Conservation (phyloP, 2,113 vertebrate genomes). For the Plectropomus leopardus region DNA sequence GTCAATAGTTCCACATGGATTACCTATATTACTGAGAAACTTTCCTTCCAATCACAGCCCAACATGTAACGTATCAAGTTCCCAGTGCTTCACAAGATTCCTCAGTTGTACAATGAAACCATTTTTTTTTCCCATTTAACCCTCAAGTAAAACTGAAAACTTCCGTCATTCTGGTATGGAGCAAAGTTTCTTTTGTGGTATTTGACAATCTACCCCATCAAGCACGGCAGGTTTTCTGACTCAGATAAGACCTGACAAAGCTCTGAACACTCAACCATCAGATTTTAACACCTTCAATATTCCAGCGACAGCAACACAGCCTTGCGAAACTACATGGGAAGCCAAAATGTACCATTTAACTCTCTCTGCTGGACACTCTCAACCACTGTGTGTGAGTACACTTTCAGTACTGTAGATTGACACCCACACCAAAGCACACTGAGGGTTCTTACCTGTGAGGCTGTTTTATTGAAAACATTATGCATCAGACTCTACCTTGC, state of each 20-base stretch:
- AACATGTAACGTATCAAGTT: not conserved
- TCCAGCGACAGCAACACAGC: not conserved
- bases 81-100: not conserved
- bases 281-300: not conserved
- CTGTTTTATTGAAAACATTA: constrained; percentile 1
- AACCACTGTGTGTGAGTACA: not conserved
- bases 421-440: constrained; percentile 16
- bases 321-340: not conserved
- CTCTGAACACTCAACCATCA: not conserved
- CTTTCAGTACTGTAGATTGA: not conserved
- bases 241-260: not conserved
- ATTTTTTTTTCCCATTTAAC: constrained; percentile 25
- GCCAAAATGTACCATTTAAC: not conserved
- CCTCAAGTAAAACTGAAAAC: not conserved
- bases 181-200: not conserved
- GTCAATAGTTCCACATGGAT: not conserved
- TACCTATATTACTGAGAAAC: not conserved
- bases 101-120: constrained; percentile 3
- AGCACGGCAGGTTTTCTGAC: not conserved
- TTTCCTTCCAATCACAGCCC: not conserved
- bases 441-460: constrained; percentile 15
- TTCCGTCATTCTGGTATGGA: not conserved
- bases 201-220: not conserved
- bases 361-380: constrained; percentile 26
- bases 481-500: constrained; percentile 9